Base-by-base conservation (phyloP, 2,113 vertebrate genomes). In the Opisthocomus hoazin region DNA sequence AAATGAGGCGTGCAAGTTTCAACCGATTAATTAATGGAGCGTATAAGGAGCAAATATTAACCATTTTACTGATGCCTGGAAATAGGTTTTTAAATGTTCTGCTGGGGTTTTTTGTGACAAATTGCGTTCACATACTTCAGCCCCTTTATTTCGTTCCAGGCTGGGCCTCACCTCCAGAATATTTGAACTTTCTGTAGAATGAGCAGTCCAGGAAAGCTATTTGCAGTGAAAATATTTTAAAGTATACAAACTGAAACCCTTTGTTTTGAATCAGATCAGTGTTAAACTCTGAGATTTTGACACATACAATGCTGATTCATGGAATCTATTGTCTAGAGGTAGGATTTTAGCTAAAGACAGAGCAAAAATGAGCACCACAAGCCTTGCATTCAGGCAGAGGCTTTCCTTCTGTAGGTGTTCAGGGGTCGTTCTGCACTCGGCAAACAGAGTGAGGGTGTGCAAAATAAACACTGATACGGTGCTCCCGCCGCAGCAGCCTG, bases 1-100 rank as follows among this genome's bases (percentile, higher is more conserved):
- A 97, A 92, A 89, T 70, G 96, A 84, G 89, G 96, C 13, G 16
- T 96, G 94, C 95, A 51, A 20, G 39, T 76, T 94, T 89, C 89
- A 94, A 86, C 91, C 84, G 70, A 92, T 87, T 71, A 68, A 80
- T 78, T 93, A 81, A 75, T 89, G 81, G 76, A 91, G 66, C 58
- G 1, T 81, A 30, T 12, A 50, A 89, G 74, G 82, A 87, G 65
- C 91, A 87, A 88, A 84, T 57, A 84, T 46, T 65, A 88, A 89
- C 66, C 41, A 10, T 74, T 93, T 76, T 73, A 41, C 46, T 84
- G 54, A 17, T 69, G 78, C 29, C 54, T 74, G 30, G 79, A 54
- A 89, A 87, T 54, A 68, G n/a, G 9, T 75, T 65, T 94, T 71
- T 10, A 76, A 91, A 45, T 69, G 24, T 19, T 94, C 57, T 68